Conservation (phyloP, 2,888 invertebrate species). For the Morpho helenor region DNA sequence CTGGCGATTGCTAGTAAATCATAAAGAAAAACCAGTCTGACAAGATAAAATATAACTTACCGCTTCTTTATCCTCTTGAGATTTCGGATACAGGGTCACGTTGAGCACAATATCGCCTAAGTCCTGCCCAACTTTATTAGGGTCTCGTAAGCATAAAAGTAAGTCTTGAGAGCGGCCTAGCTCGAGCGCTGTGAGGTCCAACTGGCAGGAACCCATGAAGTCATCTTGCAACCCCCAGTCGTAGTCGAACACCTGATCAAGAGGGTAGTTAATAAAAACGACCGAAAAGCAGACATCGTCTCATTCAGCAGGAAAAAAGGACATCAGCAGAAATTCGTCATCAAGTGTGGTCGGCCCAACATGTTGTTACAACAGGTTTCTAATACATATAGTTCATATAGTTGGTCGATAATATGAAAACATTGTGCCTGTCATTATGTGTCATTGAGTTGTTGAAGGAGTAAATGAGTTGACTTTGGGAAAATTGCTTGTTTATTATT, state of each 20-base stretch:
- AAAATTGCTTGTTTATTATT: too few species aligned
- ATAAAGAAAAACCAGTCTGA: background rate
- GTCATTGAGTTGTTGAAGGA: too few species aligned
- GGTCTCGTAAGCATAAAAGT: conserved; percentile 88
- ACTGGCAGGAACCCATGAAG: conserved; percentile 95
- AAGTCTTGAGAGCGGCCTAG: conserved; percentile 88
- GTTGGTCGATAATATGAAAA: too few species aligned
- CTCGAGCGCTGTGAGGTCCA: conserved; percentile 92
- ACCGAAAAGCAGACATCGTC: too few species aligned
- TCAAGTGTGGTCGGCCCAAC: too few species aligned
- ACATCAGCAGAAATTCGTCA: too few species aligned
- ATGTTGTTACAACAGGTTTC: too few species aligned
- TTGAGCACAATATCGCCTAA: conserved; percentile 93
- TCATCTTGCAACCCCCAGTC: conserved; percentile 98
- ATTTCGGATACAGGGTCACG: conserved; percentile 93
- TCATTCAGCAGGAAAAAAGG: too few species aligned
- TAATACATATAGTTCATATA: too few species aligned
- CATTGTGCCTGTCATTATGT: too few species aligned
- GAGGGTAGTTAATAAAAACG: background rate
- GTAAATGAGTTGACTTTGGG: too few species aligned
- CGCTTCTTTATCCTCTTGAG: conserved; percentile 96
- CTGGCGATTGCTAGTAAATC: too few species aligned
- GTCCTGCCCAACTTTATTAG: conserved; percentile 81
- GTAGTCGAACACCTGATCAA: conserved; percentile 92
- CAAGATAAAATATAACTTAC: conserved; percentile 62